A percentile compares a stretch with the other conserved stretches of the same genome.
Conservation (phyloP, 2,113 vertebrate genomes). For the Odocoileus virginianus region DNA sequence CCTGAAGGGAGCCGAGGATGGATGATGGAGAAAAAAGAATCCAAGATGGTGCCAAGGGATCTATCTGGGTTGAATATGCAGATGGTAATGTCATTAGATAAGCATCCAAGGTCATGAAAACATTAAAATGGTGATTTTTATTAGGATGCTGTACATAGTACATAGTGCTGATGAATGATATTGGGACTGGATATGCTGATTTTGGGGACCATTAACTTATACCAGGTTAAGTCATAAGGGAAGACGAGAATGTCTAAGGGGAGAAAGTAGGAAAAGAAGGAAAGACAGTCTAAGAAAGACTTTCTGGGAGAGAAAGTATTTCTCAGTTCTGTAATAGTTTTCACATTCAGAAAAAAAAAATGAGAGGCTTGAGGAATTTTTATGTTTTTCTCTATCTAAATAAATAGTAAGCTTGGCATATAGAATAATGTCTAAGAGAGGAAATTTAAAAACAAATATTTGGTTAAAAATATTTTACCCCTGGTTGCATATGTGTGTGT, state of each 20-base stretch:
- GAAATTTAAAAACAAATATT: slow-evolving; percentile 21
- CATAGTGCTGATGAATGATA: neutral
- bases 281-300: neutral
- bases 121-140: neutral
- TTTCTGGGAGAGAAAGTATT: neutral
- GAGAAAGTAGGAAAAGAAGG: neutral
- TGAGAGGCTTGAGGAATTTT: neutral
- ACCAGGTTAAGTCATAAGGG: neutral
- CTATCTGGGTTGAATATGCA: neutral
- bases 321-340: neutral
- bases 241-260: neutral
- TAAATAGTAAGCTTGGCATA: neutral
- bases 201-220: neutral
- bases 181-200: neutral
- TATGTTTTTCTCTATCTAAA: neutral
- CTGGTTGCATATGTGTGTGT: neutral
- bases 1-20: neutral
- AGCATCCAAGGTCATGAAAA: neutral
- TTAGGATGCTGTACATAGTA: neutral
- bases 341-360: neutral
- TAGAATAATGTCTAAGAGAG: slow-evolving; percentile 12
- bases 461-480: slow-evolving; percentile 29
- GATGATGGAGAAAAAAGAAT: neutral
- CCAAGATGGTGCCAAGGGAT: neutral
- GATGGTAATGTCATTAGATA: neutral